A percentile compares a stretch with the other conserved stretches of the same genome.
These are phyloP conservation scores for rabbit (Oryctolagus cuniculus) DNA, from an alignment of 2,113 vertebrate genomes.

Conservation along the genomic window DNA sequence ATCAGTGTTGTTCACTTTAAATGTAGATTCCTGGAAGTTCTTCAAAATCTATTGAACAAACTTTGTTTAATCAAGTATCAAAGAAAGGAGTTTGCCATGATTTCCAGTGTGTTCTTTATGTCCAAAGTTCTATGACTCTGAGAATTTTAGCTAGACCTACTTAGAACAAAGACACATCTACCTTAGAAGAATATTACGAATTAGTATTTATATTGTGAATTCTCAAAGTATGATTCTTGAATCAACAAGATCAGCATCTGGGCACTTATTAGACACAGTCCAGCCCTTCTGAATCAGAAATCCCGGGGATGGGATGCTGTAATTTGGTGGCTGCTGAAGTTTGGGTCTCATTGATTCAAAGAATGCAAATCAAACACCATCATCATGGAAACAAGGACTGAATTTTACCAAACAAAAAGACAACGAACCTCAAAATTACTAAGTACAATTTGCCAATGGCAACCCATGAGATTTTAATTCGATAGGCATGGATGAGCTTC, in stretches of 20 bases:
- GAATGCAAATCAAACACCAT: neutral
- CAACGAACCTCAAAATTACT: neutral
- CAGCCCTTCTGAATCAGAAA: constrained; percentile 6
- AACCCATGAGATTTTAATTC: neutral
- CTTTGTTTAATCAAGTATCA: neutral
- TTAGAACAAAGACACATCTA: neutral
- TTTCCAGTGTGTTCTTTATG: neutral
- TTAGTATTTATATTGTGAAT: neutral
- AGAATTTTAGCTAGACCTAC: neutral
- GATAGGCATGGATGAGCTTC: neutral
- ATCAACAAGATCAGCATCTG: neutral
- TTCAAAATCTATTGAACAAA: neutral
- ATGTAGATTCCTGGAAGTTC: neutral
- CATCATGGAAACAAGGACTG: neutral
- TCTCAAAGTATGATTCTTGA: neutral
- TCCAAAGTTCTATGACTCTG: neutral
- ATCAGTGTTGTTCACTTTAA: neutral
- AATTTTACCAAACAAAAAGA: neutral
- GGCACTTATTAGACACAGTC: neutral
- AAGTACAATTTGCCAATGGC: neutral
- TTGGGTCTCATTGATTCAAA: neutral
- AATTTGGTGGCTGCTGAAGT: neutral
- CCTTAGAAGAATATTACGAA: constrained; percentile 13
- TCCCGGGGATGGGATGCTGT: neutral
- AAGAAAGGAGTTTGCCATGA: neutral